These are phyloP conservation scores for Gallirallus australis DNA, from an alignment of 2,797 vertebrate genomes.

Conservation along the genomic window DNA sequence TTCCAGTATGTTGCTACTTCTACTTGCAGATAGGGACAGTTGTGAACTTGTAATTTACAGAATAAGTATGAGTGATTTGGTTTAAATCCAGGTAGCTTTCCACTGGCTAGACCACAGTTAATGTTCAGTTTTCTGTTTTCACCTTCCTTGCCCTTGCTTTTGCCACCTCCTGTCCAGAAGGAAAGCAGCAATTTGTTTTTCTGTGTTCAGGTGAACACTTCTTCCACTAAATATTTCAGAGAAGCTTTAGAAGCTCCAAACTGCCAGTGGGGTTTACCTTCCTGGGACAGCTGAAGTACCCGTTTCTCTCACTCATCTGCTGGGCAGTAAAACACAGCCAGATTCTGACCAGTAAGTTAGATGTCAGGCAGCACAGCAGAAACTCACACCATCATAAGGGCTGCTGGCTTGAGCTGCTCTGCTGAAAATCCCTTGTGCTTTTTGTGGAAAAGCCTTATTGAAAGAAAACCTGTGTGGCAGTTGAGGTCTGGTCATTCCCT, in stretches of 20 bases:
- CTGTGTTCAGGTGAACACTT: background rate
- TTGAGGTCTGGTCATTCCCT: background rate
- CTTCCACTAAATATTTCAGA: background rate
- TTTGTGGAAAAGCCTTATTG: background rate
- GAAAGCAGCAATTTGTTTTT: background rate
- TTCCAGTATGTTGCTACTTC: background rate
- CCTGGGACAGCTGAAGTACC: background rate
- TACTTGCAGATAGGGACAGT: background rate
- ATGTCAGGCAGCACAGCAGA: background rate
- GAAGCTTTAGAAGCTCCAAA: background rate
- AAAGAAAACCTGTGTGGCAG: background rate
- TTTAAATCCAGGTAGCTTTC: background rate
- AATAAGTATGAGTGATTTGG: background rate
- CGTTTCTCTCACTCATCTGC: background rate
- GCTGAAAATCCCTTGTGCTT: background rate
- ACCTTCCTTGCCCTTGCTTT: background rate
- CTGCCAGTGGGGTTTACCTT: background rate
- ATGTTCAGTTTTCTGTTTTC: background rate
- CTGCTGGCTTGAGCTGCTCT: background rate
- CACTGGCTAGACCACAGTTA: background rate
- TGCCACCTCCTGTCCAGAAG: background rate
- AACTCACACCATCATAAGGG: background rate
- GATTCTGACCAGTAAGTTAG: background rate
- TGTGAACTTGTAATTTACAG: background rate
- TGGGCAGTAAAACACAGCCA: background rate